A percentile compares a stretch with the other conserved stretches of the same genome.
phyloP scores from a whole-genome alignment of 2,113 vertebrate genomes.

The Triplophysa siluroides region DNA sequence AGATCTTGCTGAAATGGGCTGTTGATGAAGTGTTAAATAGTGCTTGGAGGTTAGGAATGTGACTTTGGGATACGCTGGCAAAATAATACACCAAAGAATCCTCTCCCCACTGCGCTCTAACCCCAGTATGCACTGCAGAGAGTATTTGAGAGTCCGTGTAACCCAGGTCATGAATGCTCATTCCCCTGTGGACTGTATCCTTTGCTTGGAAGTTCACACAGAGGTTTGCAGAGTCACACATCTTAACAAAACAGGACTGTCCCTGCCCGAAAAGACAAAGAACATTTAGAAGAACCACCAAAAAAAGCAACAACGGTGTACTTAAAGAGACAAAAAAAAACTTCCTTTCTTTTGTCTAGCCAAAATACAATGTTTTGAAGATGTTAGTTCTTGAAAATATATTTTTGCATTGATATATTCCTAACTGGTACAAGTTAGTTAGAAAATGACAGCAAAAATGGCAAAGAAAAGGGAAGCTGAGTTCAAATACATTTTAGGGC shows the following conservation, averaged over 20 bases:
- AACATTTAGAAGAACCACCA: not conserved
- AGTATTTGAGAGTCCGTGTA: slow-evolving; percentile 43
- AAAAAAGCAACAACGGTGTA: not conserved
- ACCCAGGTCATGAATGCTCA: slow-evolving; percentile 40
- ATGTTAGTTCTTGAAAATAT: no score
- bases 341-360: no score
- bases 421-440: no score
- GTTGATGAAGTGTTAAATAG: slow-evolving; percentile 13
- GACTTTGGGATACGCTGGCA: slow-evolving; percentile 26
- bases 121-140: slow-evolving; percentile 30
- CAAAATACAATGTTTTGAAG: no score
- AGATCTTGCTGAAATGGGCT: not conserved
- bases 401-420: no score
- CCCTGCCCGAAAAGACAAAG: slow-evolving; percentile 1
- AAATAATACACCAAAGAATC: slow-evolving; percentile 19
- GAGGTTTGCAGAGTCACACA: slow-evolving; percentile 34
- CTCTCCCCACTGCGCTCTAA: slow-evolving; percentile 33
- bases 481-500: not conserved
- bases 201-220: slow-evolving; percentile 34
- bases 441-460: no score
- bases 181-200: slow-evolving; percentile 15
- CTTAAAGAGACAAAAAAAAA: not conserved
- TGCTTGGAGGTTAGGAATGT: slow-evolving; percentile 10
- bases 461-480: no score
- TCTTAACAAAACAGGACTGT: slow-evolving; percentile 23